Evolutionary conservation across 2,113 vertebrate species (phyloP).

Genomic region (Plecotus auritus): DNA sequence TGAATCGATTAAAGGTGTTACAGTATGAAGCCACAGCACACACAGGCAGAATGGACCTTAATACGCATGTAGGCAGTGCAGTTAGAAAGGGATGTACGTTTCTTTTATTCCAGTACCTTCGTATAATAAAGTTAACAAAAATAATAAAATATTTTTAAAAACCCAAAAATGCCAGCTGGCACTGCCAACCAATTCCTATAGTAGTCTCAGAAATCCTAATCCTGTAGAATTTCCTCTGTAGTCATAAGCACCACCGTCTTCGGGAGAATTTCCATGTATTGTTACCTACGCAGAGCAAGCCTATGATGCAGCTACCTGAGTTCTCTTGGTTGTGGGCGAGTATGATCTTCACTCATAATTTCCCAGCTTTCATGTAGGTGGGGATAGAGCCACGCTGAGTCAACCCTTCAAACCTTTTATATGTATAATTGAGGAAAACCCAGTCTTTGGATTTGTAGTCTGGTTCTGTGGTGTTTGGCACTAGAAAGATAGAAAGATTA

Average conservation of each 20-base stretch:
- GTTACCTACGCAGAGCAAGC: conserved; percentile 71
- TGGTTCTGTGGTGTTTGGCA: conserved; percentile 92
- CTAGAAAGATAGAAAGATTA: conserved; percentile 69
- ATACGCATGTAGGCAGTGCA: conserved; percentile 74
- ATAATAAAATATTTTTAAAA: conserved; percentile 77
- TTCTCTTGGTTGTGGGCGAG: conserved; percentile 36
- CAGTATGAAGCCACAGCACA: conserved; percentile 77
- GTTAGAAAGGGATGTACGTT: conserved; percentile 73
- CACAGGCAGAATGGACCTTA: conserved; percentile 73
- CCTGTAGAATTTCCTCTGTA: conserved; percentile 80
- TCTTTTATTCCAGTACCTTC: conserved; percentile 85
- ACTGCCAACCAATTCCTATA: conserved; percentile 82
- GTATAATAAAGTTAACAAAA: conserved; percentile 85
- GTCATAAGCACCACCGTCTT: conserved; percentile 69
- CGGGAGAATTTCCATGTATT: conserved; percentile 59
- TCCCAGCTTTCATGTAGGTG: conserved; percentile 95
- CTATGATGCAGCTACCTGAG: conserved; percentile 81
- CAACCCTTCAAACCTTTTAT: conserved; percentile 97
- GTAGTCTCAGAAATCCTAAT: conserved; percentile 81
- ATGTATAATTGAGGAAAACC: conserved; percentile 99
- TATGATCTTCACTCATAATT: conserved; percentile 82
- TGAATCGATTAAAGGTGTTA: conserved; percentile 73
- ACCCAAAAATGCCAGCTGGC: conserved; percentile 78
- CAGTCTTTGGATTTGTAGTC: conserved; percentile 99
- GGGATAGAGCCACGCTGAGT: conserved; percentile 97